Evolutionary conservation across 2,888 invertebrate species (phyloP), one percentile per base, ranked within the genome.

Genomic region (Zaprionus obscuricornis): DNA sequence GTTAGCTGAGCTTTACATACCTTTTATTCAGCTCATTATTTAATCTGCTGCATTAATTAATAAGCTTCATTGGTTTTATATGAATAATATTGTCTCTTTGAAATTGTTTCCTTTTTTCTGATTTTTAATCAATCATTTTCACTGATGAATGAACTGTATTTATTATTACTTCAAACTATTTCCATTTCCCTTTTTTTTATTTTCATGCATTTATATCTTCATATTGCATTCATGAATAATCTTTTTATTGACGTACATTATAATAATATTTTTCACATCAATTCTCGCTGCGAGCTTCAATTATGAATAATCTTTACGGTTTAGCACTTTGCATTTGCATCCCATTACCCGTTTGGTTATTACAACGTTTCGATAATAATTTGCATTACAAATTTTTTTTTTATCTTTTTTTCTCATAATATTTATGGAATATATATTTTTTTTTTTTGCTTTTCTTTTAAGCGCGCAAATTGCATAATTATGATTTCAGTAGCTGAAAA

Each of bases 391-490:
- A 34, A 34, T 34, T 3, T 13, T 33, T 34, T 10, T 11, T n/a
- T n/a, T n/a, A n/a, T n/a, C n/a, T n/a, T 4, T 16, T 40, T 42
- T 16, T 18, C 22, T 39, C 3, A n/a, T 40, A 18, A 27, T 33
- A 34, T 17, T 47, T 57, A 45, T 39, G 27, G 31, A 40, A 40
- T 45, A 4, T 8, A 18, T 39, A 47, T 54, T 52, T 26, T 2
- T 7, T 20, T n/a, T 16, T 47, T 22, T 2, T 5, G 11, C 1
- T 37, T 57, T 13, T 22, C 39, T 55, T 18, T 40, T 46, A 57
- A 49, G 31, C 45, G 49, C 29, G 31, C 18, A 45, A 69, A 49
- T 62, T 81, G 57, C 31, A 45, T 60, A 65, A 81, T 69, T 70
- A 66, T 18, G 52, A 36, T 51, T 51, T 69, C 45, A 31, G 56